Base-by-base conservation (phyloP, 2,888 invertebrate genomes). In the Spodoptera exigua region DNA sequence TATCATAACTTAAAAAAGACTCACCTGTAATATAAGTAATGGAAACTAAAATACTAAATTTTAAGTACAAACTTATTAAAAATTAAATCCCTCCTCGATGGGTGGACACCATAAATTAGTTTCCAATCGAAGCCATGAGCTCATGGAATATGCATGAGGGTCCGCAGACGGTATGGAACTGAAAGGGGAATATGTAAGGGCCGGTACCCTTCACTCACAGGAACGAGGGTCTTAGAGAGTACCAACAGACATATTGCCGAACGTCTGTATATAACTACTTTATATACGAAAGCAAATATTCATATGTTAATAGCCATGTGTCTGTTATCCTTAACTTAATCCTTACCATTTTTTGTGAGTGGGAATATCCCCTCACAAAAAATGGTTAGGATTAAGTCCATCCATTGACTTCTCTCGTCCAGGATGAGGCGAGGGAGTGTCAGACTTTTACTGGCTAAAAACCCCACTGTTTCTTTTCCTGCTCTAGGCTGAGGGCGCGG, bases 71-170 rank as follows among this genome's bases (percentile, higher is more conserved):
- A 27, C 27, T 27, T 27, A 36, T 47, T 11, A 37, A 61, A 44
- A 40, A 56, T 39, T 36, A 56, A 17, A 18, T 41, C 14, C n/a
- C 21, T 43, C 27, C 49, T 49, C 16, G 7, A 27, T 48, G 47
- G 45, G 53, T 53, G 16, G 41, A 63, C 41, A 18, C 13, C 16
- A 21, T 11, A 49, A 40, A 56, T 67, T 63, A 40, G 35, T 13
- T 54, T 27, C 49, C 27, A 34, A 40, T 37, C 36, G 39, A 35
- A 51, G 40, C 53, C 41, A 68, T 63, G 51, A 68, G 32, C 32
- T 32, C 35, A 63, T 70, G 41, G 58, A 68, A 68, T 63, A 68
- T 70, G 58, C 58, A 68, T 68, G 43, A 68, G 53, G 27, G 27
- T 35, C 44, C 16, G 47, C 32, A 21, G 27, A 27, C 27, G 27